phyloP scores from a whole-genome alignment of 2,888 invertebrate genomes.

The Sinodicranocentrus sp. region DNA sequence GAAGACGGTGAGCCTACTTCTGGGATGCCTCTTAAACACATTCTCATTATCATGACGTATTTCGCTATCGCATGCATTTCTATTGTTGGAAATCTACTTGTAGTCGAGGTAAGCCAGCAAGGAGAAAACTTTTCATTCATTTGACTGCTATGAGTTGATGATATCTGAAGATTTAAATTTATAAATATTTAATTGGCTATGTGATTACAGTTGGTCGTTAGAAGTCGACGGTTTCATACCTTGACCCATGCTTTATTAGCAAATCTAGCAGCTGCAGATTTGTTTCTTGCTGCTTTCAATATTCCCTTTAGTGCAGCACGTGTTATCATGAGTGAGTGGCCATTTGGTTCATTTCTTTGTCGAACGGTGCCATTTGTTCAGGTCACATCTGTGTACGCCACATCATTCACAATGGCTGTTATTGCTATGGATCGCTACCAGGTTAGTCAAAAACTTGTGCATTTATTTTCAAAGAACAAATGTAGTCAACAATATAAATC shows the following conservation, averaged over 20 bases:
- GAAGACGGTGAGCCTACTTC: constrained; percentile 50
- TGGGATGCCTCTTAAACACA: constrained; percentile 69
- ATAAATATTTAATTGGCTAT: background rate
- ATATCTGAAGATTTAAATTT: no score
- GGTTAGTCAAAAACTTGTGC: no score
- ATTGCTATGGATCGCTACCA: constrained; percentile 79
- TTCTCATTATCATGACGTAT: constrained; percentile 72
- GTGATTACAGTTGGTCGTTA: constrained; percentile 78
- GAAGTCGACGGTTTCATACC: constrained; percentile 81
- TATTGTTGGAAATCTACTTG: constrained; percentile 75
- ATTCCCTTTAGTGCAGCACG: constrained; percentile 79
- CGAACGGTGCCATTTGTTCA: constrained; percentile 79
- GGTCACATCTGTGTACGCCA: constrained; percentile 79
- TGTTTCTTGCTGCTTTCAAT: constrained; percentile 78
- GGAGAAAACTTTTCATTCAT: no score
- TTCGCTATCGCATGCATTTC: constrained; percentile 72
- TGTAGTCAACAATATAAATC: no score
- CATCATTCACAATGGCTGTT: constrained; percentile 79
- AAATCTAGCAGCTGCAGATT: constrained; percentile 80
- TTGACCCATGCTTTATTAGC: constrained; percentile 81
- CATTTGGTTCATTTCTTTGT: constrained; percentile 79
- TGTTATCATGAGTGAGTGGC: constrained; percentile 79
- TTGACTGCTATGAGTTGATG: no score
- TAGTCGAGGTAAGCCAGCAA: constrained; percentile 76
- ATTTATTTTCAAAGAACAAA: no score